Percentiles rank a stretch among this genome's conserved stretches.
These are phyloP conservation scores for Drosophila takahashii DNA, from an alignment of 1,140 invertebrate genomes.

Conservation along the genomic window DNA sequence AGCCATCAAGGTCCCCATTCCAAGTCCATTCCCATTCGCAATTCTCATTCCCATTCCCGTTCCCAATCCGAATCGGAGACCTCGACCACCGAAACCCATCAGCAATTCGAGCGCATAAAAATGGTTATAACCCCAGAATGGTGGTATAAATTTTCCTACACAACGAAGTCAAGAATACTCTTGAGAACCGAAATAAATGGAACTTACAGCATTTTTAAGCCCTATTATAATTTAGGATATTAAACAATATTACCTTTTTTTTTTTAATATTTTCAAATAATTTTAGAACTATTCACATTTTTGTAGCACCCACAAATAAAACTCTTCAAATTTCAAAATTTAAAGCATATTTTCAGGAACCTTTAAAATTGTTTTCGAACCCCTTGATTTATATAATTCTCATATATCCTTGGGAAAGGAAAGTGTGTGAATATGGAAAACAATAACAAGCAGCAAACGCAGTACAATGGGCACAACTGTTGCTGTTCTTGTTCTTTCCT, in stretches of 20 bases:
- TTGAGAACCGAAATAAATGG: background rate
- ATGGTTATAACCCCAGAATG: constrained; percentile 58
- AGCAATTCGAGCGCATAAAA: constrained; percentile 71
- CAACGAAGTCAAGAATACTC: background rate
- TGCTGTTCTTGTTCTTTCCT: constrained; percentile 38
- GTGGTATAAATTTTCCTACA: background rate
- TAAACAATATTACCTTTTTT: too few species aligned
- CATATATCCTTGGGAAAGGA: background rate
- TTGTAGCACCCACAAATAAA: background rate
- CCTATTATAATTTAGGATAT: too few species aligned
- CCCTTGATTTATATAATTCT: background rate
- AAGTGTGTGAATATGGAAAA: constrained; percentile 51
- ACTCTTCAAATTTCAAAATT: background rate
- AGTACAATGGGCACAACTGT: constrained; percentile 73
- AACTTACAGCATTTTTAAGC: too few species aligned
- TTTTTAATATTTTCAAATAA: too few species aligned
- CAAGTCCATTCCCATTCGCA: constrained; percentile 1
- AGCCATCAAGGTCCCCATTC: constrained; percentile 36
- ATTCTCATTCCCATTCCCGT: background rate
- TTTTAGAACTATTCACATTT: too few species aligned
- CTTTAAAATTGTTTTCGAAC: background rate
- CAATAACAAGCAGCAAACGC: constrained; percentile 58
- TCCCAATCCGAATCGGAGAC: constrained; percentile 3
- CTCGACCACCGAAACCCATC: constrained; percentile 52
- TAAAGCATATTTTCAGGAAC: background rate